Evolutionary conservation across 2,797 vertebrate genomes (phyloP), one percentile per base, ranked within the genome.

Genomic region (Neopelma chrysocephalum): DNA sequence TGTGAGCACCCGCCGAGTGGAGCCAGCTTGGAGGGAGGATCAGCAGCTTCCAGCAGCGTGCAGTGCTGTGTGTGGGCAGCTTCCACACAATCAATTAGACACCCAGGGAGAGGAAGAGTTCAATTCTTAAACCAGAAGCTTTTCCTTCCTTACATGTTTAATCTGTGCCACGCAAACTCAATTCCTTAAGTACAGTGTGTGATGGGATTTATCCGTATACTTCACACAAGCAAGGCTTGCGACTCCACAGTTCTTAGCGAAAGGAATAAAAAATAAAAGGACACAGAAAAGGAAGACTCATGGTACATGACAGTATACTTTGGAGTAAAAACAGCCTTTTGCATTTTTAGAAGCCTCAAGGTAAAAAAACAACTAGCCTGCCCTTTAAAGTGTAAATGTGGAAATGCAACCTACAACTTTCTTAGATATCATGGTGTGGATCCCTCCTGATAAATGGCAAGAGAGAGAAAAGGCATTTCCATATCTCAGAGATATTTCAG

Each of bases 21-120:
- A 87, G 84, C 45, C 89, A n/a, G 78, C 40, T 53, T 8, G 34
- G 45, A 73, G 53, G 38, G 56, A 79, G 65, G 84, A 94, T 70
- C 68, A 93, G 81, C 86, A 91, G 85, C 82, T 83, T 78, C 94
- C 85, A 91, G 91, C 87, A 82, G 86, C 3, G 70, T 5, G 11
- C 23, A 31, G 71, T 4, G 68, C 70, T 82, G 36, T 0, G 3
- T 48, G 26, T 2, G 29, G 90, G 89, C 93, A 94, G 79, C 57
- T 89, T 61, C 82, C 71, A 48, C 79, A 61, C 71, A 66, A 71
- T 48, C 91, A 58, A 23, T 88, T 87, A 79, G 51, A 53, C 62
- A 66, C 78, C 89, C 56, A 79, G 7, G 2, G 60, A 89, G 75
- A 87, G 69, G 75, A 61, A 61, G 80, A 43, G 68, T 22, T 91